Percentiles rank a stretch among this genome's conserved stretches.
phyloP scores from a whole-genome alignment of 2,888 invertebrate species.

The Epicampocera succincta region DNA sequence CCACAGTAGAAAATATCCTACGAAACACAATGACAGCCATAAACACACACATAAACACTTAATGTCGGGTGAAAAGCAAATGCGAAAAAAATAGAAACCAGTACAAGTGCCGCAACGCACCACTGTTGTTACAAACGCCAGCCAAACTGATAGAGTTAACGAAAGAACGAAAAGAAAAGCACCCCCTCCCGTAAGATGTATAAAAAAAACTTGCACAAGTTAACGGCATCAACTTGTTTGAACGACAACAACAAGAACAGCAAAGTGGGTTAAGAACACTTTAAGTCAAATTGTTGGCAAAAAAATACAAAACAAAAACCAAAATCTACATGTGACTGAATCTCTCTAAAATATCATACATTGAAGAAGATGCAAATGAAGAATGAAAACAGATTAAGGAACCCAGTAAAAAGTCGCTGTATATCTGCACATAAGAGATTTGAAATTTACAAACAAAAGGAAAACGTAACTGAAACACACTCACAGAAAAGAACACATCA shows the following conservation, averaged over 20 bases:
- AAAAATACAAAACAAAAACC: neutral
- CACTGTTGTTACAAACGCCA: neutral
- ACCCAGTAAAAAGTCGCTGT: neutral
- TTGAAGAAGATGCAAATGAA: constrained; percentile 29
- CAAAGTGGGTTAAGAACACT: constrained; percentile 68
- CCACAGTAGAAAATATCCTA: constrained; percentile 14
- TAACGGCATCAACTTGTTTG: constrained; percentile 41
- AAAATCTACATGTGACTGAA: neutral
- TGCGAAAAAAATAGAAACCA: constrained; percentile 21
- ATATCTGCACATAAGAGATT: neutral
- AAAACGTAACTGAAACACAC: too few species aligned
- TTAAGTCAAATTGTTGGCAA: constrained; percentile 61
- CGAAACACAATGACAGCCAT: neutral
- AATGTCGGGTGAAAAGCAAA: constrained; percentile 9
- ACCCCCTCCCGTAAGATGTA: neutral
- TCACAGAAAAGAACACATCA: too few species aligned
- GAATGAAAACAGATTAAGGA: neutral
- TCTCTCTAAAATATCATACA: constrained; percentile 10
- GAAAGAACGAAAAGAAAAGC: neutral
- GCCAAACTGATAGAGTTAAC: too few species aligned
- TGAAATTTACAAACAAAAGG: neutral
- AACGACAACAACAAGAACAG: constrained; percentile 52
- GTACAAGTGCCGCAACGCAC: constrained; percentile 21
- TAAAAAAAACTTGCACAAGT: constrained; percentile 10
- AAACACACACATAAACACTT: constrained; percentile 1